Percentiles rank a stretch among this genome's conserved stretches.
Conservation (phyloP, 2,113 vertebrate species). For the Pterocles gutturalis region DNA sequence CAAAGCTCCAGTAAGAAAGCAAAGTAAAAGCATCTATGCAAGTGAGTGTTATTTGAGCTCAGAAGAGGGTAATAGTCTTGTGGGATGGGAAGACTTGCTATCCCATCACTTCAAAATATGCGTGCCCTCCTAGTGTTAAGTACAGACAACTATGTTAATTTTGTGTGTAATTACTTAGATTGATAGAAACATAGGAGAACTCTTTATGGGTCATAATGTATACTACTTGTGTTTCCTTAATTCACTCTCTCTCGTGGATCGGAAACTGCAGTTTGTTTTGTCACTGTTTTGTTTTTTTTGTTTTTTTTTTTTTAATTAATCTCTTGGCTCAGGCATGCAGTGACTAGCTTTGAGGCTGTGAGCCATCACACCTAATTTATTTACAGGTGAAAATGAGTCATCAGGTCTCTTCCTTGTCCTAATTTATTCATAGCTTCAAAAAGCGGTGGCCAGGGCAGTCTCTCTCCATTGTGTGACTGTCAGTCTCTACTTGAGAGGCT, state of each 20-base stretch:
- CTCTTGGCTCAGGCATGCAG: background rate
- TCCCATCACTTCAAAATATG: background rate
- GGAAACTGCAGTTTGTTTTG: conserved; percentile 4
- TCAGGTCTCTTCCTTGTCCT: conserved; percentile 4
- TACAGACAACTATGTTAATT: background rate
- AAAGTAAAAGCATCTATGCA: background rate
- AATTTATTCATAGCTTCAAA: conserved; percentile 20
- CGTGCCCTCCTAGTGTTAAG: background rate
- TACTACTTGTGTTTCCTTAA: background rate
- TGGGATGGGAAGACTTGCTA: background rate
- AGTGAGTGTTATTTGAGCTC: background rate
- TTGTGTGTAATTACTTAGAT: background rate
- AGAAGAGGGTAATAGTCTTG: background rate
- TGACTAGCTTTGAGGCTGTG: background rate
- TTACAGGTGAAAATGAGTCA: conserved; percentile 46
- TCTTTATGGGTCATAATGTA: background rate
- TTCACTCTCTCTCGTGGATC: background rate
- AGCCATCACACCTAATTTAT: conserved; percentile 24
- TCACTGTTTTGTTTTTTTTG: background rate
- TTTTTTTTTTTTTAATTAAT: background rate
- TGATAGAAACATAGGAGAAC: background rate
- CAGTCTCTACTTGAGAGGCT: conserved; percentile 7
- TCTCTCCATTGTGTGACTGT: background rate
- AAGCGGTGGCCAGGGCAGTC: background rate
- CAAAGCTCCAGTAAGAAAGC: background rate